Evolutionary conservation across 2,797 vertebrate genomes (phyloP), one percentile per base, ranked within the genome.

Genomic region (Eidolon dupreanum): DNA sequence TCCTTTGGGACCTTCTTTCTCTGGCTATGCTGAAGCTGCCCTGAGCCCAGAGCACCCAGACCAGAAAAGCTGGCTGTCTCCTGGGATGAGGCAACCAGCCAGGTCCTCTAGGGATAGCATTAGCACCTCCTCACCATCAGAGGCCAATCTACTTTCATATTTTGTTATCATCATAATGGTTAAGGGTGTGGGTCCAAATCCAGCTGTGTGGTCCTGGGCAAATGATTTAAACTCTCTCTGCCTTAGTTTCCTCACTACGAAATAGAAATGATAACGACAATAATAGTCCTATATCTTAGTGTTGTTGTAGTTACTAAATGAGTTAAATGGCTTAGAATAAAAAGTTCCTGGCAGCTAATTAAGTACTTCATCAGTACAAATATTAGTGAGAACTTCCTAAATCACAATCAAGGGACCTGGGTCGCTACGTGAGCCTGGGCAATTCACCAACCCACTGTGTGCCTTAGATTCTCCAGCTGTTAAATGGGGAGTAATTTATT

Each of bases 391-490:
- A 78, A 22, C 36, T 83, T 75, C 49, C 38, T 9, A 74, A 41
- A 70, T 65, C 53, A 61, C 24, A 6, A 5, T 41, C 53, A 41
- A 89, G 65, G 36, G 38, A 31, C 19, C 26, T 24, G 4, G 36
- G 16, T 73, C 78, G 20, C 28, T 78, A 6, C 28, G 15, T 12
- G 70, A 51, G 3, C 65, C 43, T 22, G n/a, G 24, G 36, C 73
- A 70, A 78, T 22, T 63, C 19, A 77, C 6, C 73, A 81, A 46
- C 20, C 2, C 26, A 41, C n/a, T 20, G 13, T 0, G 26, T 65
- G 55, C 59, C 89, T 97, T n/a, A 7, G 43, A 90, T 93, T 94
- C 70, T n/a, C 38, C 28, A 70, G 41, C 75, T 63, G n/a, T 33
- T 70, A 74, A 87, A 36, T 55, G 22, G 17, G 28, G 31, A 61